Evolutionary conservation across 2,113 vertebrate genomes (phyloP).

Genomic region (Aramus guarauna): DNA sequence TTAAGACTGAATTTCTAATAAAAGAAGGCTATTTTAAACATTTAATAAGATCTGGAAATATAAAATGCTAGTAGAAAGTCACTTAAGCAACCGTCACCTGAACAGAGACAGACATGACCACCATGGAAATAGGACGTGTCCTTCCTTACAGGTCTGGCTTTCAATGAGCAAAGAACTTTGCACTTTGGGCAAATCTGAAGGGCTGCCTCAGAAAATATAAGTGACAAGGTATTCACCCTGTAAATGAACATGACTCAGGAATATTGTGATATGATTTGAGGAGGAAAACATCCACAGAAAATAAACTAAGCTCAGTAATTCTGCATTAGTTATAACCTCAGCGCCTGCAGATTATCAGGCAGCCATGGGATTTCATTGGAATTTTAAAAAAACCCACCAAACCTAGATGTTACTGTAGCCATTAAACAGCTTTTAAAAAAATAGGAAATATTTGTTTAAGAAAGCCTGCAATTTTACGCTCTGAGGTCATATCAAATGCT

Average conservation of each 20-base stretch:
- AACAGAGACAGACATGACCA: neutral
- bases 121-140: too few relatives aligned
- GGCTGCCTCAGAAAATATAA: neutral
- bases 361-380: neutral
- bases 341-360: neutral
- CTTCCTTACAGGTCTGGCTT: neutral
- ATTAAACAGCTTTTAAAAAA: neutral
- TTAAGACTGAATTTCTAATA: neutral
- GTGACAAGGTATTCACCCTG: neutral
- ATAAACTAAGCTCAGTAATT: neutral
- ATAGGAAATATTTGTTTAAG: neutral
- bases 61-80: neutral
- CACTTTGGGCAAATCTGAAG: neutral
- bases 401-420: neutral
- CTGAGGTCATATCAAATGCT: neutral
- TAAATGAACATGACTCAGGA: neutral
- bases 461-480: neutral
- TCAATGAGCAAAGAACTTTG: neutral
- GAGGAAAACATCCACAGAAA: neutral
- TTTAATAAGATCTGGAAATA: neutral
- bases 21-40: neutral
- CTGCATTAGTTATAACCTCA: neutral
- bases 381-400: neutral
- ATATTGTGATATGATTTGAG: neutral
- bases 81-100: neutral